Evolutionary conservation across 2,888 invertebrate species (phyloP), one percentile per base, ranked within the genome.

Genomic region (Diloba caeruleocephala): DNA sequence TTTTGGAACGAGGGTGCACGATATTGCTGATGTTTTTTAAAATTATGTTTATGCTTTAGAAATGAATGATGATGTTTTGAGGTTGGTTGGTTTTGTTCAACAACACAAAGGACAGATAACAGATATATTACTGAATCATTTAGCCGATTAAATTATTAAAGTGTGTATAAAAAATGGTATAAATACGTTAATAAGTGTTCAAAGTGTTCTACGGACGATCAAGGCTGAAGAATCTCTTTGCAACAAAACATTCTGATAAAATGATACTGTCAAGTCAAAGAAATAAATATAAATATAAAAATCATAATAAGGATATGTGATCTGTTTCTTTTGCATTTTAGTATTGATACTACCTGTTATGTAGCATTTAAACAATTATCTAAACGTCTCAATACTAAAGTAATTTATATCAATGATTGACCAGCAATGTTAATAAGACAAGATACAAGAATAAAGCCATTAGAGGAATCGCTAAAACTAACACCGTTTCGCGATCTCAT

Each of bases 391-490:
- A 73, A 81, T 79, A 76, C 68, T 46, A 59, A 72, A 74, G 64
- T 61, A 77, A 81, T 79, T 78, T 76, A 78, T 76, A 78, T 81
- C 81, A 79, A 80, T 83, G 80, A 80, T 77, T 77, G 76, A 74
- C 70, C 78, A 74, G 74, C 81, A 80, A 81, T 81, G 81, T 81
- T 83, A 82, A 81, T 79, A 81, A 83, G 77, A 76, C 69, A 77
- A 78, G 79, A 74, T 79, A 78, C 78, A 74, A 79, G 77, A 80
- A 85, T 83, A 81, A 85, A 88, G 83, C 84, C 85, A 88, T 84
- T 83, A 86, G 86, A 81, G 77, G 84, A 87, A 85, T 87, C 82
- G 83, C 87, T 87, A 88, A 89, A 88, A 86, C 86, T 86, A 87
- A 86, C 85, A 85, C 83, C 78, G 76, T 74, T 74, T 69, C 67